Evolutionary conservation across 2,888 invertebrate species (phyloP).

Genomic region (Pharmacophagus antenor): DNA sequence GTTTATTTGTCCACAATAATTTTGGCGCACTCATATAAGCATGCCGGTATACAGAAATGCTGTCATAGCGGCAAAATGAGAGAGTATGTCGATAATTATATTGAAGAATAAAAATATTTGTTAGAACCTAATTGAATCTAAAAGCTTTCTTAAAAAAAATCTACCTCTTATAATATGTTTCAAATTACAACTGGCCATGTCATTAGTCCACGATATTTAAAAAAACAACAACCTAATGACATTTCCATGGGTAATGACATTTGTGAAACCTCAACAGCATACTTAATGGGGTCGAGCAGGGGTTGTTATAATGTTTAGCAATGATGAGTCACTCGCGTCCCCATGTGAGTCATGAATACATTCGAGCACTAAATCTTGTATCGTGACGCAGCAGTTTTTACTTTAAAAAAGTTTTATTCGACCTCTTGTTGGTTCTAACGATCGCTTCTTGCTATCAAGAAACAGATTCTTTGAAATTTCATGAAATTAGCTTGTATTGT

Average conservation of each 20-base stretch:
- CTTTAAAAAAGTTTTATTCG: not conserved
- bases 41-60: too few species aligned
- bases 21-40: too few species aligned
- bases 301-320: conserved; percentile 7
- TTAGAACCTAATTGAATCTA: too few species aligned
- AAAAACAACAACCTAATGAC: conserved; percentile 5
- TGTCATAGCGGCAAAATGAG: too few species aligned
- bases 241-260: conserved; percentile 11
- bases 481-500: too few species aligned
- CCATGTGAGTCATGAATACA: conserved; percentile 21
- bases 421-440: not conserved
- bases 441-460: too few species aligned
- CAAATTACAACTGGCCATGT: not conserved
- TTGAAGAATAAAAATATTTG: too few species aligned
- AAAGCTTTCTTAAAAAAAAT: too few species aligned
- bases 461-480: too few species aligned
- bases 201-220: conserved; percentile 10
- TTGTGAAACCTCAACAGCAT: conserved; percentile 15
- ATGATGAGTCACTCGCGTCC: conserved; percentile 21
- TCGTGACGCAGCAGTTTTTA: not conserved
- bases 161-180: not conserved
- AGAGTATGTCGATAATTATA: too few species aligned
- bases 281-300: conserved; percentile 11
- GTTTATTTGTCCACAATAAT: too few species aligned
- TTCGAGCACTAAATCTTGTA: conserved; percentile 7